Evolutionary conservation across 2,888 invertebrate species (phyloP), one percentile per base, ranked within the genome.

Genomic region (Drosophila vallismaia): DNA sequence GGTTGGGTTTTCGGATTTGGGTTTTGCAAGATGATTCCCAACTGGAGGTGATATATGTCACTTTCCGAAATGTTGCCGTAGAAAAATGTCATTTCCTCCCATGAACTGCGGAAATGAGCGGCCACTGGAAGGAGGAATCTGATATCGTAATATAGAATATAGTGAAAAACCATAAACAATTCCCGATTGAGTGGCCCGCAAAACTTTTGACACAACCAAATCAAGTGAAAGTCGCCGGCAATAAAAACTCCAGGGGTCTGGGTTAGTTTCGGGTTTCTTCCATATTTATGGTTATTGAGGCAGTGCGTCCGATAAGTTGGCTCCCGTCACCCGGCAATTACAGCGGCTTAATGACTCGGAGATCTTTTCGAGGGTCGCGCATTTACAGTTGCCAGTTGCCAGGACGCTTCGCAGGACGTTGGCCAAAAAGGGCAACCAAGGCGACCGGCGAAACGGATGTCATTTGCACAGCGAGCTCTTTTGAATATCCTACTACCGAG

Each of bases 1-100:
- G 24, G 44, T 44, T 24, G 44, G 24, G 44, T 44, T 24, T 4
- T 24, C 9, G 19, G 40, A 6, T 8, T 10, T 40, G 79, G 68
- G 71, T 74, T 60, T 56, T 60, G 51, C 28, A 64, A 56, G 69
- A 69, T 62, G 70, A 71, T 52, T 60, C 50, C 73, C 54, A 63
- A 67, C 67, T 72, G 54, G 71, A 82, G 84, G 80, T 85, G 77
- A 85, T 86, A 80, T 79, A 84, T 86, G 76, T 70, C 76, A 79
- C 66, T 77, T 48, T 62, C 57, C 57, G 50, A 66, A 68, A 57
- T 70, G 50, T 71, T 58, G 71, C 71, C 67, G 53, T 71, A 75
- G 75, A 86, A 87, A 78, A 80, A 82, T 79, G 79, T 76, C 77
- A 89, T 88, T 89, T 88, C 88, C 88, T 86, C 77, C 45, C 79